phyloP scores from a whole-genome alignment of 1,140 invertebrate genomes.

The Eupeodes corollae region DNA sequence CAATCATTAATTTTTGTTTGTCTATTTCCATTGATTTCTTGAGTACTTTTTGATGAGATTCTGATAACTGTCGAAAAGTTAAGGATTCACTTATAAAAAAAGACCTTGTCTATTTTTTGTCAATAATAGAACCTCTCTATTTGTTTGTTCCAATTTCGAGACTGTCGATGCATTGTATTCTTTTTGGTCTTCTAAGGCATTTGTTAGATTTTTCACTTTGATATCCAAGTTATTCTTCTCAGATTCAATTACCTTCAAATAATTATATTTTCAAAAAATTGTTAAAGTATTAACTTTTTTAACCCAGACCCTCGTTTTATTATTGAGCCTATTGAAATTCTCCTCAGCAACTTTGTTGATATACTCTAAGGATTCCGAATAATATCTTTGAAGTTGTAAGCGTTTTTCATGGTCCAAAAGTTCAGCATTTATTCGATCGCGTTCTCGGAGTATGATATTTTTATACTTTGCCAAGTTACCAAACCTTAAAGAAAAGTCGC shows the following conservation, averaged over 20 bases:
- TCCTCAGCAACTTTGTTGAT: slow-evolving; percentile 23
- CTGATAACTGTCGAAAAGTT: slow-evolving; percentile 5
- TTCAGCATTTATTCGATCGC: slow-evolving; percentile 38
- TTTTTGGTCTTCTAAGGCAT: slow-evolving; percentile 15
- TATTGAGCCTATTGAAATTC: slow-evolving; percentile 16
- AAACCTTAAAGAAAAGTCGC: slow-evolving; percentile 10
- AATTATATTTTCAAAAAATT: too few relatives aligned
- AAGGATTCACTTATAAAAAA: not conserved
- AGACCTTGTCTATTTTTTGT: slow-evolving; percentile 1
- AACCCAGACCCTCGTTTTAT: slow-evolving; percentile 5
- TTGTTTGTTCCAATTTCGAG: slow-evolving; percentile 2
- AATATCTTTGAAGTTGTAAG: slow-evolving; percentile 31
- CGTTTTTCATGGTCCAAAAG: slow-evolving; percentile 37
- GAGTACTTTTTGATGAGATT: slow-evolving; percentile 9
- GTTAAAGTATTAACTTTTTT: too few relatives aligned
- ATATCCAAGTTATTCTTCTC: slow-evolving; percentile 14
- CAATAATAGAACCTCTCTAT: not conserved
- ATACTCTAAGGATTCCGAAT: slow-evolving; percentile 38
- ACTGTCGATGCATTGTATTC: not conserved
- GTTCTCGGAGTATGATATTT: slow-evolving; percentile 35
- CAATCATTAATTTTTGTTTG: slow-evolving; percentile 12
- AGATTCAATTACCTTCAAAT: slow-evolving; percentile 7
- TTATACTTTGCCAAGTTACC: slow-evolving; percentile 23
- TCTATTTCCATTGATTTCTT: slow-evolving; percentile 16
- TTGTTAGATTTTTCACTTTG: slow-evolving; percentile 8